Evolutionary conservation across 2,797 vertebrate species (phyloP), one percentile per base, ranked within the genome.

Genomic region (Sphenodon punctatus): DNA sequence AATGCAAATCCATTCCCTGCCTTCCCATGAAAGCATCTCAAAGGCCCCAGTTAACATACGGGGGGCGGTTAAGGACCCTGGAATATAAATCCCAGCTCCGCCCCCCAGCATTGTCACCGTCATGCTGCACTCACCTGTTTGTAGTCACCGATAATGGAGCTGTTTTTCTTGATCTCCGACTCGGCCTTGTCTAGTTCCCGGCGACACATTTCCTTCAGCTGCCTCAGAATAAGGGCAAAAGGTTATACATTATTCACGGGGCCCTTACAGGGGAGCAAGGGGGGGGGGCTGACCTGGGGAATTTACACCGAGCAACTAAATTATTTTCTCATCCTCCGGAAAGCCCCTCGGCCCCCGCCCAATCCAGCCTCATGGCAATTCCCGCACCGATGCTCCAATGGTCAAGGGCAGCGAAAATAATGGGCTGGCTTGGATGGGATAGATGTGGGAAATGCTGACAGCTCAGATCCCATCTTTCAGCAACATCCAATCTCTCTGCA

Each of bases 161-260:
- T 97, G 69, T 99, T 99, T 95, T 99, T 99, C 94, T 97, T 99
- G 75, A 99, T 99, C 94, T 99, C 99, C 0, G 97, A 98, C 94
- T 99, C 99, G 2, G 98, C 98, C 79, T 99, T 99, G 93, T 99
- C 98, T 0, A 99, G 96, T 80, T 99, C 99, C 88, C 99, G 94
- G 23, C 99, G 95, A 91, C 98, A 99, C 98, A 99, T 99, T 95
- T 99, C 99, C 91, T 99, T 99, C 85, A 99, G 93, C 99, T 99
- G 96, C 5, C 55, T 17, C 1, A 43, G 65, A 63, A 56, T 63
- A 71, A 38, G 43, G 39, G 0, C 22, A 12, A 38, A 55, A 8
- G 1, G 45, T 63, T 70, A 55, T n/a, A 22, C 15, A 32, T 4
- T 8, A 48, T 22, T 9, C 3, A 10, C 7, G 17, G 5, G 38